phyloP scores from a whole-genome alignment of 2,888 invertebrate genomes.

The Gymnoscelis rufifasciata region DNA sequence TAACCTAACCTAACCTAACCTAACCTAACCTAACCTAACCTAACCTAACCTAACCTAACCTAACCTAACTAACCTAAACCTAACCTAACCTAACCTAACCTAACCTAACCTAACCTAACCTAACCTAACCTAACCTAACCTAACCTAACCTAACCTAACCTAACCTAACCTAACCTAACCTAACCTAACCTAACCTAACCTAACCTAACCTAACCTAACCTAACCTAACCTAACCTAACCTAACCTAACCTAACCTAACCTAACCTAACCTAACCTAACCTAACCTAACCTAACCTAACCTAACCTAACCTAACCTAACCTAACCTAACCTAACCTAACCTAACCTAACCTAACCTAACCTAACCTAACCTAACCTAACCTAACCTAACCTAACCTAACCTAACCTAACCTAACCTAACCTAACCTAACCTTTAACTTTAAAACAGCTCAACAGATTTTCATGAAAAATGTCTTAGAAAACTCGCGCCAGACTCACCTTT shows the following conservation, averaged over 20 bases:
- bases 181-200: constrained; percentile 16
- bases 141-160: constrained; percentile 14
- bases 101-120: constrained; percentile 30
- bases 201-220: constrained; percentile 9
- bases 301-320: constrained; percentile 16
- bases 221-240: constrained; percentile 16
- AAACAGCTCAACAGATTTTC: too few species aligned
- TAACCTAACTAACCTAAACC: constrained; percentile 30
- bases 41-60: constrained; percentile 29
- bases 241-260: constrained; percentile 16
- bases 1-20: constrained; percentile 31
- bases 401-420: constrained; percentile 20
- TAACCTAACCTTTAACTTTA: constrained; percentile 27
- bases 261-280: constrained; percentile 16
- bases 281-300: constrained; percentile 15
- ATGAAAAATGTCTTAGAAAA: too few species aligned
- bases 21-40: constrained; percentile 29
- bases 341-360: constrained; percentile 15
- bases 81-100: constrained; percentile 33
- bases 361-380: constrained; percentile 18
- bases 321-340: constrained; percentile 13
- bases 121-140: constrained; percentile 30
- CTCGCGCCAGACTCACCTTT: too few species aligned
- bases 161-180: constrained; percentile 16
- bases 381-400: constrained; percentile 9